Percentiles rank a stretch among this genome's conserved stretches.
Evolutionary conservation across 2,113 vertebrate species (phyloP).

Genomic region (Hoplias malabaricus): DNA sequence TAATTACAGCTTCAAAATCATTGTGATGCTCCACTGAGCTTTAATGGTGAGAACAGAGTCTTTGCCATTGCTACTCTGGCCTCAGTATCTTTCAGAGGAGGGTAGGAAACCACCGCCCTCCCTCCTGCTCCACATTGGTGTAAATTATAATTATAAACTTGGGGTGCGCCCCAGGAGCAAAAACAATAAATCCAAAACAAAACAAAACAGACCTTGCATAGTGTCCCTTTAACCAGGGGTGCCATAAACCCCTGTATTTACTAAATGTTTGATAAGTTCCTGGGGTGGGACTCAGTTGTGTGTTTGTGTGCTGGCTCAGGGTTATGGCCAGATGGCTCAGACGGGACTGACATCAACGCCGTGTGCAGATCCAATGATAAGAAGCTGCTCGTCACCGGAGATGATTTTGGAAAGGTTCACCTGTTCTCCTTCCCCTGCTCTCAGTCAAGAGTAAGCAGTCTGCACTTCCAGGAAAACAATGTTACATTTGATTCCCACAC

Average conservation of each 20-base stretch:
- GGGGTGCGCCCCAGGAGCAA: too few relatives aligned
- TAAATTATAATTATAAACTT: too few relatives aligned
- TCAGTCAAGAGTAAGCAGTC: slow-evolving; percentile 86
- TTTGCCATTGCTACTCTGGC: too few relatives aligned
- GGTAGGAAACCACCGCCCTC: too few relatives aligned
- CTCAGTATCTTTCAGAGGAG: too few relatives aligned
- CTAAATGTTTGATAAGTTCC: neutral
- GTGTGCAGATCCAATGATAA: slow-evolving; percentile 83
- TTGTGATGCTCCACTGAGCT: too few relatives aligned
- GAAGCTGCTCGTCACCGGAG: slow-evolving; percentile 87
- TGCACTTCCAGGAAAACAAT: neutral
- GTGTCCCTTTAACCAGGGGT: too few relatives aligned
- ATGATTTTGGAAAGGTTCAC: slow-evolving; percentile 98
- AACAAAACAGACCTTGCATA: too few relatives aligned
- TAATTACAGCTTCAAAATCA: too few relatives aligned
- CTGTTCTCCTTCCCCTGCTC: slow-evolving; percentile 94
- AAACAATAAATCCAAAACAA: too few relatives aligned
- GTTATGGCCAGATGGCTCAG: slow-evolving; percentile 96
- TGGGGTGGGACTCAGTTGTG: neutral
- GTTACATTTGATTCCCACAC: neutral
- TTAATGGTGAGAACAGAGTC: too few relatives aligned
- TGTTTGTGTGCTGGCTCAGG: slow-evolving; percentile 69
- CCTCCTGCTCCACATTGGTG: too few relatives aligned
- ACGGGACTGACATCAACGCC: slow-evolving; percentile 95
- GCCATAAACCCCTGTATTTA: neutral